Conservation (phyloP, 2,113 vertebrate species). For the Morone chrysops region DNA sequence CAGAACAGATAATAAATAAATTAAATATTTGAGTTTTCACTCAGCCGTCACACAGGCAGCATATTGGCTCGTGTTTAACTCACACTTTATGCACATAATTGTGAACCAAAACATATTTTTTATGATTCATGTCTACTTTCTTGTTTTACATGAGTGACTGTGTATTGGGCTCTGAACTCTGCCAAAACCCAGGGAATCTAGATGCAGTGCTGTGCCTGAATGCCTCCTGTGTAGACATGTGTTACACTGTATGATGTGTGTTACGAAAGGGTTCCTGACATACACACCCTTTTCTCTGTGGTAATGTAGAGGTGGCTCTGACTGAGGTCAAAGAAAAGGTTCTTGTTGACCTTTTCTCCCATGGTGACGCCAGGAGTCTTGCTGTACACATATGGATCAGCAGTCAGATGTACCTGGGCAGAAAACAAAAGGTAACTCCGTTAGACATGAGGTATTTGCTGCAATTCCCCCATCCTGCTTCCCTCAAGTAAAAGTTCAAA, state of each 20-base stretch:
- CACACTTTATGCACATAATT: no score
- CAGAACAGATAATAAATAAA: neutral
- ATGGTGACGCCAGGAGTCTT: constrained; percentile 80
- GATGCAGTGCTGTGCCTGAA: neutral
- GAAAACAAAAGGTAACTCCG: neutral
- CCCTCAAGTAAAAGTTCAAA: neutral
- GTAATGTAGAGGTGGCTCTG: constrained; percentile 90
- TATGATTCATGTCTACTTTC: neutral
- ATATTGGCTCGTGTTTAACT: no score
- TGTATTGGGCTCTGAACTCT: neutral
- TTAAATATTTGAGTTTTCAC: no score
- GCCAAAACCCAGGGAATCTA: neutral
- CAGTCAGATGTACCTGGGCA: constrained; percentile 86
- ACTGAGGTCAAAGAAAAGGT: constrained; percentile 88
- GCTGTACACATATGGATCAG: constrained; percentile 80
- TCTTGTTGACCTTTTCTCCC: constrained; percentile 89
- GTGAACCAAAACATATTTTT: neutral
- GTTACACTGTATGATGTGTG: neutral
- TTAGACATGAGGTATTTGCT: neutral
- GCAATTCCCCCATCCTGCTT: neutral
- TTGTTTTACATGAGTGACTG: neutral
- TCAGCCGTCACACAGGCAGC: no score
- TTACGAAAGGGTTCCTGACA: constrained; percentile 1
- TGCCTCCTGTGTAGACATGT: neutral
- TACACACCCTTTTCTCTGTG: constrained; percentile 90